phyloP scores from a whole-genome alignment of 2,797 vertebrate genomes.

The Tadarida brasiliensis region DNA sequence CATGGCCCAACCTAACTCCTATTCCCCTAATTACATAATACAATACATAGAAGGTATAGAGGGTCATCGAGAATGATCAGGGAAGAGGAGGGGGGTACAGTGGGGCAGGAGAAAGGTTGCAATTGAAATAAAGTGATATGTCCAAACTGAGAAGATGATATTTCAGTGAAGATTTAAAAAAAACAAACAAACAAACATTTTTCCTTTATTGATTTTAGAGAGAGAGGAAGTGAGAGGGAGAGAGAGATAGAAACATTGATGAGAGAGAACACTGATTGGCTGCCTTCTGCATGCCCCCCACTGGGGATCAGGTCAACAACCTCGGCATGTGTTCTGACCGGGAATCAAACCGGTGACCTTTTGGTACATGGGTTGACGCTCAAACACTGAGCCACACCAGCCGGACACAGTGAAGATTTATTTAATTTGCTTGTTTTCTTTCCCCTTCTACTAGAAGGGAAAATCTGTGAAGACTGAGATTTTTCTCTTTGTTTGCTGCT shows the following conservation, averaged over 20 bases:
- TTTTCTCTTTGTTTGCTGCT: background rate
- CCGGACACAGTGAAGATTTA: background rate
- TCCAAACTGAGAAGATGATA: background rate
- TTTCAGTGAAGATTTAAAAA: background rate
- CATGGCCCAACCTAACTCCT: rapidly evolving
- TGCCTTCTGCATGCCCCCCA: no score
- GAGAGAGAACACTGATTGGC: no score
- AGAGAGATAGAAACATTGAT: no score
- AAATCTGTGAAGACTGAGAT: rapidly evolving
- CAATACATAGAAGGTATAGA: background rate
- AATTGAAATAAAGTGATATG: background rate
- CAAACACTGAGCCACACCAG: no score
- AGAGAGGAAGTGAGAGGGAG: no score
- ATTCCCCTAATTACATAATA: background rate
- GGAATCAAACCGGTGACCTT: no score
- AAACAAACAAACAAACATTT: no score
- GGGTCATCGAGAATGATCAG: background rate
- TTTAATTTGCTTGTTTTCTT: background rate
- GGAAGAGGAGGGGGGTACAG: background rate
- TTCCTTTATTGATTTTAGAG: no score
- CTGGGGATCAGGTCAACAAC: no score
- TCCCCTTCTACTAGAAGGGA: background rate
- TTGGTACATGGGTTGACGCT: no score
- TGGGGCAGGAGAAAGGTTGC: rapidly evolving
- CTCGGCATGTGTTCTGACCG: no score